A percentile compares a stretch with the other conserved stretches of the same genome.
These are phyloP conservation scores for Cataglyphis albicans DNA, from an alignment of 2,888 invertebrate genomes.

Conservation along the genomic window DNA sequence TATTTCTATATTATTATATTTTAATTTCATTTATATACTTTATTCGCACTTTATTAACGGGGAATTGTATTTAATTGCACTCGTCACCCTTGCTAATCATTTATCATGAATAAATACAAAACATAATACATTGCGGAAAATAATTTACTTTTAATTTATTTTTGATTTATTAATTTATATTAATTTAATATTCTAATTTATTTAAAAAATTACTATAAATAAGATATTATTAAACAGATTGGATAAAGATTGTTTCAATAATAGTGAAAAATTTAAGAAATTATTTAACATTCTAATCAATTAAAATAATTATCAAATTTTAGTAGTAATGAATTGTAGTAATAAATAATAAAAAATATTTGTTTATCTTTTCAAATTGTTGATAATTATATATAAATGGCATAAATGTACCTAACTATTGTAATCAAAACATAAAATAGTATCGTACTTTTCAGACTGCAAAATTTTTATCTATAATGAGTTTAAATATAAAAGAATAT, in stretches of 20 bases:
- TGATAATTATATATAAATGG: too few relatives aligned
- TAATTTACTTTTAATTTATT: neutral
- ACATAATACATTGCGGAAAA: neutral
- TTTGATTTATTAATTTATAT: too few relatives aligned
- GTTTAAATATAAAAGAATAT: neutral
- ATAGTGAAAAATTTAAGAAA: neutral
- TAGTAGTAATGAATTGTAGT: neutral
- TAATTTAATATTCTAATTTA: too few relatives aligned
- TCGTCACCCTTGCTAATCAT: neutral
- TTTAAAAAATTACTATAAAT: too few relatives aligned
- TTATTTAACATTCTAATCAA: neutral
- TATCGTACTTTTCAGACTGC: too few relatives aligned
- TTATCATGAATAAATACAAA: neutral
- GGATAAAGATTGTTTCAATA: neutral
- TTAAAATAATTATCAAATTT: constrained; percentile 1
- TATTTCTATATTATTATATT: neutral
- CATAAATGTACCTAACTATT: too few relatives aligned
- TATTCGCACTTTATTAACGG: neutral
- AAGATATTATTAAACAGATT: neutral
- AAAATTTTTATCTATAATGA: neutral
- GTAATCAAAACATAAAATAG: too few relatives aligned
- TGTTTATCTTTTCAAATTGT: neutral
- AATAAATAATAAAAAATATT: neutral
- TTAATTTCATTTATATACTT: neutral
- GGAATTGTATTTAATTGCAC: neutral